Percentiles rank a stretch among this genome's conserved stretches.
Conservation (phyloP, 2,797 vertebrate species). For the Gallinago stenura region DNA sequence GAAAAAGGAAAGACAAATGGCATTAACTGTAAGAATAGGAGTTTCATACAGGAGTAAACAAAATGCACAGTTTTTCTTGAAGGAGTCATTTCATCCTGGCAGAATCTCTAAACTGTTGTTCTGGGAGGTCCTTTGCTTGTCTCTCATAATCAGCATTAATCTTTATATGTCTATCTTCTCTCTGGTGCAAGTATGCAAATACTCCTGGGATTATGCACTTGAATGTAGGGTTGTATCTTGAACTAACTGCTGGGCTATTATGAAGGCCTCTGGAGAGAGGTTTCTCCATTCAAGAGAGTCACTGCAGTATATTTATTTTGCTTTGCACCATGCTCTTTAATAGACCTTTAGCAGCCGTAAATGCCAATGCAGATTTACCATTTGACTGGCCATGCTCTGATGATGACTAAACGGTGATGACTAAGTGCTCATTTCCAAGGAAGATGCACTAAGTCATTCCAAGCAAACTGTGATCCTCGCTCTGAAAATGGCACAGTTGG, state of each 20-base stretch:
- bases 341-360: neutral
- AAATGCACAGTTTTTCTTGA: neutral
- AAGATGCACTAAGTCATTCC: neutral
- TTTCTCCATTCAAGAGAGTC: neutral
- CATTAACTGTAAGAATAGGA: neutral
- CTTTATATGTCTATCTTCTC: neutral
- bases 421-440: neutral
- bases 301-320: neutral
- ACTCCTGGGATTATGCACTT: neutral
- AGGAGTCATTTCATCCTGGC: neutral
- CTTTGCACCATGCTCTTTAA: neutral
- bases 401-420: neutral
- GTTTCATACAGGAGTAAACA: neutral
- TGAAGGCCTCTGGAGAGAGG: neutral
- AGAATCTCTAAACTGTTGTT: neutral
- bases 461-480: rapidly evolving
- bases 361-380: neutral
- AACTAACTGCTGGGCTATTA: neutral
- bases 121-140: neutral
- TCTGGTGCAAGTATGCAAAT: neutral
- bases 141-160: neutral
- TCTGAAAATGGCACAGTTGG: neutral
- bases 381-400: neutral
- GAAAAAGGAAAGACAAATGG: neutral
- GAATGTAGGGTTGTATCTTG: neutral